Conservation (phyloP, 2,888 invertebrate genomes). For the Urechis unicinctus region DNA sequence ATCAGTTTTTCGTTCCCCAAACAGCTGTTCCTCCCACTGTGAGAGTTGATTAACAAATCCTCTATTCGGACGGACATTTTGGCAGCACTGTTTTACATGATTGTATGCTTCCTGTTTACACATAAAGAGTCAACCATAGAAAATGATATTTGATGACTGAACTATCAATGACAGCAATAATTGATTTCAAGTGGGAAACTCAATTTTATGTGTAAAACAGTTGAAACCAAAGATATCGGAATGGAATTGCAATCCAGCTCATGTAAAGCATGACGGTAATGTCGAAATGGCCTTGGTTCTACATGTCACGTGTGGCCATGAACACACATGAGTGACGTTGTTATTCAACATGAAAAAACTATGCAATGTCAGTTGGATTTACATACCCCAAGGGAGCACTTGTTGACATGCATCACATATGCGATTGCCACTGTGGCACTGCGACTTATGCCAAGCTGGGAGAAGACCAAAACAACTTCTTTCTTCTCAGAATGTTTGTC, state of each 20-base stretch:
- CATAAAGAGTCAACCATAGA: no score
- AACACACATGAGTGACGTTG: no score
- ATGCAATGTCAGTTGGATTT: not conserved
- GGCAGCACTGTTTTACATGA: slow-evolving; percentile 30
- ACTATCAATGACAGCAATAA: no score
- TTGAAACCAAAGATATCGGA: no score
- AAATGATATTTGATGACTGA: no score
- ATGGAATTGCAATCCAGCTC: no score
- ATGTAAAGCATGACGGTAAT: no score
- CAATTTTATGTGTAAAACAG: no score
- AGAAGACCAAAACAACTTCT: slow-evolving; percentile 39
- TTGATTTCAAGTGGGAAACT: no score
- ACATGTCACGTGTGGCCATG: no score
- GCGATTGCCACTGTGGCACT: slow-evolving; percentile 41
- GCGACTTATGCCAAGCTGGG: slow-evolving; percentile 41
- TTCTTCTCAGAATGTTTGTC: slow-evolving; percentile 30
- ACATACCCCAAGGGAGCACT: slow-evolving; percentile 31
- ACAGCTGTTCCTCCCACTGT: slow-evolving; percentile 31
- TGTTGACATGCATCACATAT: slow-evolving; percentile 37
- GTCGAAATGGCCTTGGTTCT: no score
- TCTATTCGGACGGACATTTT: slow-evolving; percentile 35
- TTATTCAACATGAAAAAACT: not conserved
- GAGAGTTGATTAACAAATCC: slow-evolving; percentile 40
- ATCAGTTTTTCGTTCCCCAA: slow-evolving; percentile 26
- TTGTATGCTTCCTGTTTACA: slow-evolving; percentile 33